phyloP scores from a whole-genome alignment of 35 echinoderm and acorn worm genomes.

The Ophiothrix spiculata region DNA sequence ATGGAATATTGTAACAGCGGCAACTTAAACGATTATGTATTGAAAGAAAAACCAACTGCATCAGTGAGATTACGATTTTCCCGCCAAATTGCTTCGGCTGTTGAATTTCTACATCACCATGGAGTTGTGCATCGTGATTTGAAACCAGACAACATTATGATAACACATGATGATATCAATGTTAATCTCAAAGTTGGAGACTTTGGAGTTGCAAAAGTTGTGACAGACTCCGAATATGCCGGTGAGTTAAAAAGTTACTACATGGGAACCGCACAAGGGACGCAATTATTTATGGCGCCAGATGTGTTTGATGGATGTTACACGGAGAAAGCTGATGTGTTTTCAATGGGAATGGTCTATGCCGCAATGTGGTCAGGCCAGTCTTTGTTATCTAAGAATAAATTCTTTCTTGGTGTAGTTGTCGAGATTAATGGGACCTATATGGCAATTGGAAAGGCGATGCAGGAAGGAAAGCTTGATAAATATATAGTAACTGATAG shows the following conservation, averaged over 20 bases:
- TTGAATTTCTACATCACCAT: not conserved
- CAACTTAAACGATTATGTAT: not conserved
- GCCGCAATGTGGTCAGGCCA: not conserved
- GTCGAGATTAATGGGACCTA: not conserved
- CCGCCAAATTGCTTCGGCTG: not conserved
- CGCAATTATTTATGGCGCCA: not conserved
- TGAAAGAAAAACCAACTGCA: not conserved
- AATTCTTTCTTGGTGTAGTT: not conserved
- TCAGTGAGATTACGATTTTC: not conserved
- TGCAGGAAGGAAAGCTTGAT: not conserved
- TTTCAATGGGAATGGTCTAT: not conserved
- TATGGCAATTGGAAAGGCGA: not conserved
- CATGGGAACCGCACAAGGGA: not conserved
- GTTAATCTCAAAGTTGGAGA: not conserved
- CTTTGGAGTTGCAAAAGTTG: not conserved
- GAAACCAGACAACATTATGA: not conserved
- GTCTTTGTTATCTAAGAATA: not conserved
- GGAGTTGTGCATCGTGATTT: not conserved
- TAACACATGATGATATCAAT: not conserved
- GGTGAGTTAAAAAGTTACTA: not conserved
- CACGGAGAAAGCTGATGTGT: not conserved
- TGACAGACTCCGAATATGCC: not conserved
- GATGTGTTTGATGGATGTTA: not conserved
- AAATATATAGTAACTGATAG: not conserved
- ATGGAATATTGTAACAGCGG: not conserved